Base-by-base conservation (phyloP, 2,113 vertebrate species). In the Coptodon rendalli region DNA sequence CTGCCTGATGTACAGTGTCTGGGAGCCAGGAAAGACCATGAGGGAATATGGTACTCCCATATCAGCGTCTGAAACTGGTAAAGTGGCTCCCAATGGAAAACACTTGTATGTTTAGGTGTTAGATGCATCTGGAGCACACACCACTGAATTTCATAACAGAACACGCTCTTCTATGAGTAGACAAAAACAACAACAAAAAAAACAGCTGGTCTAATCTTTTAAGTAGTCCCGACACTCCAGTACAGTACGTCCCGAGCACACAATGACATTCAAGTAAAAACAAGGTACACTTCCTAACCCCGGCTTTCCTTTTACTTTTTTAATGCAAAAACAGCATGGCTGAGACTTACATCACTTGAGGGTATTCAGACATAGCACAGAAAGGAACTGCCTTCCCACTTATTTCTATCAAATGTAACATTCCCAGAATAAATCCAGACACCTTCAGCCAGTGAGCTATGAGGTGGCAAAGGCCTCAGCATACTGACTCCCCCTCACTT, bases 351-450 rank as follows among this genome's bases (percentile, higher is more conserved):
- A 85, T 85, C 82, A 89, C 88, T 91, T 88, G 81, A 93, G 89
- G 90, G 79, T 82, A 87, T 90, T 92, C 92, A 91, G 85, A 92
- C 88, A 57, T 27, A 16, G 85, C 91, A 89, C 92, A 86, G 89
- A 90, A 82, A 92, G 81, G 82, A 94, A 84, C 89, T 89, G 91
- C 91, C 95, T 93, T 95, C 92, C 93, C 93, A 95, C 91, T 93
- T 95, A 93, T 94, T 95, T 93, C 95, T 93, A 94, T 95, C 93
- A 94, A 95, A 96, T 90, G 94, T 93, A 91, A 91, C 92, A 91
- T 95, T 96, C 96, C 95, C 94, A 96, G 96, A 97, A 96, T 97
- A 97, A 95, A 96, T 95, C 93, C 96, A 95, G 95, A 96, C 96
- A 95, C 96, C 96, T 95, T 95, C 93, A 95, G 95, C 95, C 96